Conservation (phyloP, 2,888 invertebrate genomes). For the Mythimna impura region DNA sequence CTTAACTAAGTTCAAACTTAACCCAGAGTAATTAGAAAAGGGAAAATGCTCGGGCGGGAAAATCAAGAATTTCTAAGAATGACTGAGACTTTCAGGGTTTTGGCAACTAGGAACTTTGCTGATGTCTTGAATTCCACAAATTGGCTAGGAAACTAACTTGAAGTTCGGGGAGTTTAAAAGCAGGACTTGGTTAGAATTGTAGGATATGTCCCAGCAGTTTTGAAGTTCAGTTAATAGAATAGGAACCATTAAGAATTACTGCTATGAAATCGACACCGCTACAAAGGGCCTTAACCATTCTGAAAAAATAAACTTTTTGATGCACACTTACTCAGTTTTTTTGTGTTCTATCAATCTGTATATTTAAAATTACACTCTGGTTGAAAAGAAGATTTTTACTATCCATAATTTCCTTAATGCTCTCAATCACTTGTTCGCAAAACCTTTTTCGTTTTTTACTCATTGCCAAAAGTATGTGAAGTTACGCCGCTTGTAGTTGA, state of each 20-base stretch:
- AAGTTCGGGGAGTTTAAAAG: neutral
- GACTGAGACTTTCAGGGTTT: neutral
- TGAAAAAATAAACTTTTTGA: neutral
- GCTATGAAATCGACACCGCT: neutral
- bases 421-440: too few species aligned
- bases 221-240: neutral
- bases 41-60: neutral
- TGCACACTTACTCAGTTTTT: too few species aligned
- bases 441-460: neutral
- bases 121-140: neutral
- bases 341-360: too few species aligned
- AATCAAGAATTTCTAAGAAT: neutral
- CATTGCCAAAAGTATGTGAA: too few species aligned
- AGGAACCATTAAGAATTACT: neutral
- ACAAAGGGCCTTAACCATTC: neutral
- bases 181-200: neutral
- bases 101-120: neutral
- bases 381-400: too few species aligned
- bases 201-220: neutral
- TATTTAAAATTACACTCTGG: too few species aligned
- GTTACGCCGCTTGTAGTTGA: too few species aligned
- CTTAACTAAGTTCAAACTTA: neutral
- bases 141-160: neutral
- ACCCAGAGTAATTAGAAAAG: neutral
- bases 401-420: too few species aligned